phyloP scores from a whole-genome alignment of 2,888 invertebrate genomes.

The Acrobasis consociella region DNA sequence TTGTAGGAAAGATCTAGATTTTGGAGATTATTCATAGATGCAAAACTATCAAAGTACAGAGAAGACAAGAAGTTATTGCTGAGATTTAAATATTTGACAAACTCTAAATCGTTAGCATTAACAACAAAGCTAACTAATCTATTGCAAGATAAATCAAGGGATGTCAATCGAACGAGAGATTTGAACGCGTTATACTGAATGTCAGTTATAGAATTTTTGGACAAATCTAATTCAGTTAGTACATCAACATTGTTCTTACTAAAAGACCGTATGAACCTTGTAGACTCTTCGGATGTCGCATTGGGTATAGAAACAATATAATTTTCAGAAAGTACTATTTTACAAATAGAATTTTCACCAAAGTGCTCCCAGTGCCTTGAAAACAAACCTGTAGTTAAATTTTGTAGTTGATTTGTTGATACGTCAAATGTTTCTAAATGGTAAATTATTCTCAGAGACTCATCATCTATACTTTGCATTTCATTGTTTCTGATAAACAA shows the following conservation, averaged over 20 bases:
- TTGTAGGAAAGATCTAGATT: conserved; percentile 71
- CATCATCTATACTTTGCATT: conserved; percentile 56
- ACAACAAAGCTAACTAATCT: conserved; percentile 55
- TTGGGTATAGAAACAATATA: conserved; percentile 56
- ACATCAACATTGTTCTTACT: conserved; percentile 41
- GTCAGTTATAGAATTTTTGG: conserved; percentile 57
- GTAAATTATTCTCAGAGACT: conserved; percentile 60
- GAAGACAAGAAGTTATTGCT: conserved; percentile 56
- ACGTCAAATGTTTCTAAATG: conserved; percentile 71
- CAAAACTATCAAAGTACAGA: conserved; percentile 59
- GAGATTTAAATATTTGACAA: conserved; percentile 61
- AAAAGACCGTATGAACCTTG: conserved; percentile 43
- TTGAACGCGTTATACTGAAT: conserved; percentile 67
- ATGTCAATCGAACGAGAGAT: conserved; percentile 51
- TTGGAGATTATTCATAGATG: conserved; percentile 58
- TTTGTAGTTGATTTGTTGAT: conserved; percentile 58
- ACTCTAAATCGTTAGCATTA: conserved; percentile 52
- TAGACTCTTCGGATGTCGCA: conserved; percentile 46
- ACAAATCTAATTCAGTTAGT: conserved; percentile 63
- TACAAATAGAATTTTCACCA: conserved; percentile 52
- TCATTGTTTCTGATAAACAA: conserved; percentile 60
- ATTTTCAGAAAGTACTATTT: conserved; percentile 65
- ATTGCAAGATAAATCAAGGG: conserved; percentile 64
- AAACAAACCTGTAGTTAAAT: conserved; percentile 57
- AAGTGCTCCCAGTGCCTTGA: conserved; percentile 68